A percentile compares a stretch with the other conserved stretches of the same genome.
These are phyloP conservation scores for Theristicus caerulescens DNA, from an alignment of 2,113 vertebrate genomes.

Conservation along the genomic window DNA sequence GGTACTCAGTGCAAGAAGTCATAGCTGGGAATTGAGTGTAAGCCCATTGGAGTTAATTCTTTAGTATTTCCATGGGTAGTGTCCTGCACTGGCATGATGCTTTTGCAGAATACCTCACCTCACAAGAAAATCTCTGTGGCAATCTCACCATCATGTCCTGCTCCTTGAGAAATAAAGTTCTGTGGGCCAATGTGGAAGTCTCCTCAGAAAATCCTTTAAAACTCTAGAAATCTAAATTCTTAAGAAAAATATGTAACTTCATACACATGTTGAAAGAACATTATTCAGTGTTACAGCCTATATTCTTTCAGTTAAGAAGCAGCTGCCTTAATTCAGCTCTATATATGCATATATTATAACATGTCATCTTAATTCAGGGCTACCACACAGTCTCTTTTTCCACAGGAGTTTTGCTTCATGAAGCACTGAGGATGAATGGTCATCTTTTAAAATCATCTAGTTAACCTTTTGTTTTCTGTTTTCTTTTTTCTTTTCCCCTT, in stretches of 20 bases:
- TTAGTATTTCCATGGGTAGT: not conserved
- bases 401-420: not conserved
- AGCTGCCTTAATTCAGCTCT: not conserved
- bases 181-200: not conserved
- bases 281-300: not conserved
- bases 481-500: not conserved
- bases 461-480: not conserved
- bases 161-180: not conserved
- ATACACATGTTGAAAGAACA: not conserved
- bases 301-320: not conserved
- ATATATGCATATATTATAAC: not conserved
- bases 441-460: not conserved
- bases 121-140: not conserved
- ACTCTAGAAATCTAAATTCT: not conserved
- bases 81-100: not conserved
- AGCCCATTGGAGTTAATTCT: not conserved
- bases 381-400: not conserved
- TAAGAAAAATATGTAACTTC: not conserved
- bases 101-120: not conserved
- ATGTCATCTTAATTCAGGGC: not conserved
- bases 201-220: not conserved
- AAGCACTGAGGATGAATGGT: not conserved
- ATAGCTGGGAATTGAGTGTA: not conserved
- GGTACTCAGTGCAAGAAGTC: not conserved
- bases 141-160: fast-evolving